A percentile compares a stretch with the other conserved stretches of the same genome.
These are phyloP conservation scores for Limonius californicus DNA, from an alignment of 1,140 invertebrate species.

Conservation along the genomic window DNA sequence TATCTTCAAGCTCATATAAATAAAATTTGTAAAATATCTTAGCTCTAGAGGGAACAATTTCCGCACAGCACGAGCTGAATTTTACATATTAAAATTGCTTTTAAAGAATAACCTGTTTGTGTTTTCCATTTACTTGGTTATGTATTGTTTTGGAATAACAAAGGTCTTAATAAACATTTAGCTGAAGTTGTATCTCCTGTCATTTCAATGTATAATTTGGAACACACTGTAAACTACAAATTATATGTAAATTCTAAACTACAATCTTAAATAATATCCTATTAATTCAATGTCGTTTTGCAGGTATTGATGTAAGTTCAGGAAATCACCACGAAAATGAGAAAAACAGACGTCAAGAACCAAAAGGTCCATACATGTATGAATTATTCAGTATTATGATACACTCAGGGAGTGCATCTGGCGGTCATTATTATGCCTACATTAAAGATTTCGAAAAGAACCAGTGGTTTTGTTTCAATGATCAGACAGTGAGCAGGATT, in stretches of 20 bases:
- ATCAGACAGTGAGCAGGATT: conserved; percentile 67
- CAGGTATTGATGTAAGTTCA: conserved; percentile 43
- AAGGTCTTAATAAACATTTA: no score
- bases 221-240: background rate
- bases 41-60: no score
- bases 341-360: conserved; percentile 50
- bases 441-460: conserved; percentile 80
- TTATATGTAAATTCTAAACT: background rate
- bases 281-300: conserved; percentile 4
- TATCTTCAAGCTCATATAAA: no score
- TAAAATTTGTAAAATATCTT: no score
- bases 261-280: background rate
- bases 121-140: no score
- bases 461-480: conserved; percentile 82
- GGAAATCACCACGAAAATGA: conserved; percentile 46
- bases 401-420: conserved; percentile 86
- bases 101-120: no score
- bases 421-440: conserved; percentile 92
- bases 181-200: no score
- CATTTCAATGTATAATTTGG: no score
- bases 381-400: conserved; percentile 93
- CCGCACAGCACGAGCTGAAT: no score
- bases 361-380: conserved; percentile 73
- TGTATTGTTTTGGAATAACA: no score
- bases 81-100: no score